phyloP scores from a whole-genome alignment of 2,113 vertebrate genomes.

The Rutilus rutilus region DNA sequence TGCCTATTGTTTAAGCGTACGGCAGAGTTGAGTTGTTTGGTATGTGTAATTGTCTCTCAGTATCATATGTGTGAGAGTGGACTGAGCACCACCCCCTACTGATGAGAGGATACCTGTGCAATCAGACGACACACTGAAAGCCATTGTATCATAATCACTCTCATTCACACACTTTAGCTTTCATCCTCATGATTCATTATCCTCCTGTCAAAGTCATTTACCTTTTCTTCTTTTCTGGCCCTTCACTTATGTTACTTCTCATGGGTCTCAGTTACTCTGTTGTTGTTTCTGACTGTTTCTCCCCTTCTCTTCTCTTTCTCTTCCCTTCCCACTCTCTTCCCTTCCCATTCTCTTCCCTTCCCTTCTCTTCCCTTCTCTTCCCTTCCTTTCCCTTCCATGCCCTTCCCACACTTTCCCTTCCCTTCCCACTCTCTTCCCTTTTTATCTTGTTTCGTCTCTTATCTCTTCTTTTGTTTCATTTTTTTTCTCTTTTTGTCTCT shows the following conservation, averaged over 20 bases:
- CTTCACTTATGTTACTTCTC: conserved; percentile 33
- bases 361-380: conserved; percentile 58
- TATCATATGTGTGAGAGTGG: conserved; percentile 50
- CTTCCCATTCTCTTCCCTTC: conserved; percentile 84
- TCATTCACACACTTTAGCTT: conserved; percentile 66
- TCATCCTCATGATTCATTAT: conserved; percentile 53
- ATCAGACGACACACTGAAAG: conserved; percentile 73
- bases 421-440: conserved; percentile 70
- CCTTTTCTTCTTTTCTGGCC: conserved; percentile 38
- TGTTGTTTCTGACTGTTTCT: not conserved
- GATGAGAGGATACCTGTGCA: conserved; percentile 69
- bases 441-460: conserved; percentile 47
- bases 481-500: conserved; percentile 48
- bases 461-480: conserved; percentile 58
- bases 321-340: conserved; percentile 71
- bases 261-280: conserved; percentile 37
- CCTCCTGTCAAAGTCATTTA: conserved; percentile 51
- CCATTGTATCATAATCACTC: conserved; percentile 77
- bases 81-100: conserved; percentile 56
- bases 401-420: conserved; percentile 68
- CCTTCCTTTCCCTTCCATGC: not conserved
- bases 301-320: not conserved
- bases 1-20: conserved; percentile 49
- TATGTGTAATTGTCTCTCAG: conserved; percentile 56
- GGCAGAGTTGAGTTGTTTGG: conserved; percentile 44